Conservation (phyloP, 2,113 vertebrate species). For the Oenanthe oenanthe region DNA sequence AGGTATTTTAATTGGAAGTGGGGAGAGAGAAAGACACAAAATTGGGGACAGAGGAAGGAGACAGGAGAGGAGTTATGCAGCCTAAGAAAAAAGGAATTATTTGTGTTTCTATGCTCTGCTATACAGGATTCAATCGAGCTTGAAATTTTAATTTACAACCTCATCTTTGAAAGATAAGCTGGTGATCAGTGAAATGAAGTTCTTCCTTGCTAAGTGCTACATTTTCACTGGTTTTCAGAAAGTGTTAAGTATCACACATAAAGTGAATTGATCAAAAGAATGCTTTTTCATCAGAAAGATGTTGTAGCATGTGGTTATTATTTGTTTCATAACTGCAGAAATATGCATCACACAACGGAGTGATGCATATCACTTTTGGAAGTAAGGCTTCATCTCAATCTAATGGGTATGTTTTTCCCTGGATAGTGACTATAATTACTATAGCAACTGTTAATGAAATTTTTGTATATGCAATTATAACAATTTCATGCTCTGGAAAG, state of each 20-base stretch:
- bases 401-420: fast-evolving
- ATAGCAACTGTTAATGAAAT: not conserved
- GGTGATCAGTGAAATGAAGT: not conserved
- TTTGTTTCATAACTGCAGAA: not conserved
- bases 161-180: not conserved
- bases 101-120: not conserved
- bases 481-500: not conserved
- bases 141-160: not conserved
- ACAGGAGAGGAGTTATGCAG: not conserved
- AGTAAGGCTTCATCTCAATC: not conserved
- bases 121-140: not conserved
- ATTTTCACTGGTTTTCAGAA: not conserved
- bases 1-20: not conserved
- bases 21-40: not conserved
- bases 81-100: not conserved
- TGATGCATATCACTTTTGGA: not conserved
- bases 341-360: not conserved
- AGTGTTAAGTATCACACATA: not conserved
- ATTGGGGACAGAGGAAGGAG: fast-evolving
- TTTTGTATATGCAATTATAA: not conserved
- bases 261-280: not conserved
- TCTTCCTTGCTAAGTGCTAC: not conserved
- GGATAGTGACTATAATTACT: not conserved
- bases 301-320: not conserved
- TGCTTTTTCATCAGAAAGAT: not conserved